These are phyloP conservation scores for Pseudolycoriella hygida DNA, from an alignment of 2,888 invertebrate genomes.

Conservation along the genomic window DNA sequence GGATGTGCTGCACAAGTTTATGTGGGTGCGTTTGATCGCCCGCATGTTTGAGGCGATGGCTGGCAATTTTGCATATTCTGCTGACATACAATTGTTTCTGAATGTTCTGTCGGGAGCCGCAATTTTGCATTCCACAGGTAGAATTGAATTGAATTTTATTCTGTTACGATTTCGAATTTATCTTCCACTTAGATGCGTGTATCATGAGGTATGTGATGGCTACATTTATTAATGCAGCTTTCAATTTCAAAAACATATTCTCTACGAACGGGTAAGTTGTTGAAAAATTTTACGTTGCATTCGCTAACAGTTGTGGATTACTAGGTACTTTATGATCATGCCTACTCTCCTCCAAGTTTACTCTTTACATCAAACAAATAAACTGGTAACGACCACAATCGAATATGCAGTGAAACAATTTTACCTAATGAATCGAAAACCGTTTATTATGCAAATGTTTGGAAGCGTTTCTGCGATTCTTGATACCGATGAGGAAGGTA, in stretches of 20 bases:
- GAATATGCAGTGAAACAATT: conserved; percentile 98
- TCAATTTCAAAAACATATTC: conserved; percentile 97
- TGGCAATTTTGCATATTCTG: conserved; percentile 89
- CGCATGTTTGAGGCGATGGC: conserved; percentile 98
- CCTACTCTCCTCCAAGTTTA: conserved; percentile 93
- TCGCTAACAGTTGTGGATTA: no score
- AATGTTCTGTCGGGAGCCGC: conserved; percentile 95
- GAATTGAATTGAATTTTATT: no score
- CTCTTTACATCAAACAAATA: conserved; percentile 94
- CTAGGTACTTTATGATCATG: conserved; percentile 87
- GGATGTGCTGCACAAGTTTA: conserved; percentile 94
- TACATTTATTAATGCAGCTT: conserved; percentile 92
- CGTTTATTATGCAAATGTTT: conserved; percentile 97
- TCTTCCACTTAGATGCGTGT: conserved; percentile 85
- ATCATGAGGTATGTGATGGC: conserved; percentile 92
- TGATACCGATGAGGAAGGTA: conserved; percentile 75
- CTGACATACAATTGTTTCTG: conserved; percentile 92
- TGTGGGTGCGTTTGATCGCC: conserved; percentile 93
- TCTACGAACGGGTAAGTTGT: conserved; percentile 72
- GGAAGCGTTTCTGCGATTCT: conserved; percentile 93
- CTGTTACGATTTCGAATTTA: no score
- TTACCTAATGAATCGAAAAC: conserved; percentile 93
- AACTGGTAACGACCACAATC: conserved; percentile 82
- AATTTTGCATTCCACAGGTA: conserved; percentile 74
- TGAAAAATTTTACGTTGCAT: no score